A percentile compares a stretch with the other conserved stretches of the same genome.
phyloP scores from a whole-genome alignment of 2,797 vertebrate genomes.

The Petrocephalus sullivani region DNA sequence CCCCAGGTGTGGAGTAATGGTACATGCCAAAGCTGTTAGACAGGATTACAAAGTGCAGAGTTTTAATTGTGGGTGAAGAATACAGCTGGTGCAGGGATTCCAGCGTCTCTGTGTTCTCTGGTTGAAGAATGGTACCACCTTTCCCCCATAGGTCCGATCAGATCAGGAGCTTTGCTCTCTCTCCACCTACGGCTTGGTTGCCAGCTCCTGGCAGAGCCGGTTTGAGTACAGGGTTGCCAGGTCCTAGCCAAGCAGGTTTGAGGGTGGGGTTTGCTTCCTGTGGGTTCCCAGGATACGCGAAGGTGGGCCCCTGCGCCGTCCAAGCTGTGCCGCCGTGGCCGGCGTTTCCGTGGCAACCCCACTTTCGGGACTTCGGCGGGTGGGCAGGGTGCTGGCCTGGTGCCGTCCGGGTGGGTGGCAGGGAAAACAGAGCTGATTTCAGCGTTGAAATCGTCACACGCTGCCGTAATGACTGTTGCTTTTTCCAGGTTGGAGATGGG shows the following conservation, averaged over 20 bases:
- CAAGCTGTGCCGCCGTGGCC: not conserved
- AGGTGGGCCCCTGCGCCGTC: slow-evolving; percentile 45
- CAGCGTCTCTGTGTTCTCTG: not conserved
- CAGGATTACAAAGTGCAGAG: not conserved
- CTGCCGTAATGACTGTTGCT: slow-evolving; percentile 13
- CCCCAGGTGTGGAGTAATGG: not conserved
- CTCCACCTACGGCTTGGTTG: not conserved
- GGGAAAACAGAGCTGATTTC: slow-evolving; percentile 29
- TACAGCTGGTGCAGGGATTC: not conserved
- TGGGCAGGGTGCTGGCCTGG: not conserved
- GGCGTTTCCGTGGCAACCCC: not conserved
- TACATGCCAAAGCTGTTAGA: not conserved
- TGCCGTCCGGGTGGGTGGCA: slow-evolving; percentile 44
- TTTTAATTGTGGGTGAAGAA: not conserved
- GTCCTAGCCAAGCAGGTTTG: slow-evolving; percentile 1
- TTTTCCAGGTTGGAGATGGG: slow-evolving; percentile 1
- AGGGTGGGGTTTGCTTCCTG: slow-evolving; percentile 50
- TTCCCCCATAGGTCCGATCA: not conserved
- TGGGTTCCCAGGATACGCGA: slow-evolving; percentile 59
- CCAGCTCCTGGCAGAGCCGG: slow-evolving; percentile 22
- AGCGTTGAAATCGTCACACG: not conserved
- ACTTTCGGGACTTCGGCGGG: slow-evolving; percentile 16
- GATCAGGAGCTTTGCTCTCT: not conserved
- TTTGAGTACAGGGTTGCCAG: slow-evolving; percentile 26
- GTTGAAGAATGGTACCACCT: not conserved